These are phyloP conservation scores for Teleogryllus oceanicus DNA, from an alignment of 2,888 invertebrate species.

Conservation along the genomic window DNA sequence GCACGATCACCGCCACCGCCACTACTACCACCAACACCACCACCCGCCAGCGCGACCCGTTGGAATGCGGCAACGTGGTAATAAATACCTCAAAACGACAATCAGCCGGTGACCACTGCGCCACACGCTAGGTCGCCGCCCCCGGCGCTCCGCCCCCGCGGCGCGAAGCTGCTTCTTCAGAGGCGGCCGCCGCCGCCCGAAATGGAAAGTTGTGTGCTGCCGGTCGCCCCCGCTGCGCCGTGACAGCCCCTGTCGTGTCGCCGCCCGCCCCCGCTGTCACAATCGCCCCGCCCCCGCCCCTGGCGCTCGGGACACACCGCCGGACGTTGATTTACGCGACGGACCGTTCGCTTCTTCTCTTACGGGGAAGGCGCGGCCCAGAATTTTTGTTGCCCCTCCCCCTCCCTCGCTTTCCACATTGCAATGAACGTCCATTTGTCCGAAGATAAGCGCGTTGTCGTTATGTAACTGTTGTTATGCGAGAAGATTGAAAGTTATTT, in stretches of 20 bases:
- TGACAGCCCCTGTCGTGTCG: background rate
- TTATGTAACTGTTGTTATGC: too few relatives aligned
- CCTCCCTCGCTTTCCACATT: too few relatives aligned
- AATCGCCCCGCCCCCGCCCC: background rate
- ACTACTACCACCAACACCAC: background rate
- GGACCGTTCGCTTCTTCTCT: too few relatives aligned
- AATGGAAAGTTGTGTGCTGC: constrained; percentile 8
- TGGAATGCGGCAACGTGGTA: background rate
- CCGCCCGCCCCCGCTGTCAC: background rate
- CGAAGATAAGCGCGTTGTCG: too few relatives aligned
- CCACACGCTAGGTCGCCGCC: background rate
- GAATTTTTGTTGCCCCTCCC: too few relatives aligned
- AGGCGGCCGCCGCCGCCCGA: background rate
- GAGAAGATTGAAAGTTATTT: too few relatives aligned
- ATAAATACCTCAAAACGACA: background rate
- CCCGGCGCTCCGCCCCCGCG: background rate
- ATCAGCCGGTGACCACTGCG: background rate
- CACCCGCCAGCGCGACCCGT: background rate
- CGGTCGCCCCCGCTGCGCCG: background rate
- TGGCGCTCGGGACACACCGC: too few relatives aligned
- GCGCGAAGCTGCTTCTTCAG: too few relatives aligned
- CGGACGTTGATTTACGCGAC: too few relatives aligned
- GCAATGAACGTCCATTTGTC: too few relatives aligned
- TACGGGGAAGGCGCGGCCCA: too few relatives aligned
- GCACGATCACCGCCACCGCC: too few relatives aligned